Evolutionary conservation across 2,113 vertebrate species (phyloP), one percentile per base, ranked within the genome.

Genomic region (Dasyurus viverrinus): DNA sequence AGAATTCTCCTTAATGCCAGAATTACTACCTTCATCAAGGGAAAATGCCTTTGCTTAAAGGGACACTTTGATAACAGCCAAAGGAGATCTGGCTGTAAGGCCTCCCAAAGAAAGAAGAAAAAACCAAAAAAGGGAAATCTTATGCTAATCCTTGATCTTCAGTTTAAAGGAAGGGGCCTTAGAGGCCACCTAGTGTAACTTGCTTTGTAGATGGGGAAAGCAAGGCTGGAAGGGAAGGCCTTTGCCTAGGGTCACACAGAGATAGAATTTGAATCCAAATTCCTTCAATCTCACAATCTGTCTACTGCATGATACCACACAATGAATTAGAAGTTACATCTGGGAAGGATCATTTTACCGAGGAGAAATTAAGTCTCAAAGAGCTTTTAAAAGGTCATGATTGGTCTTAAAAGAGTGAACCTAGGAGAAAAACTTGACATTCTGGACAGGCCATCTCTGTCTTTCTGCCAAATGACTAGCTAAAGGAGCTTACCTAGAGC

Each of bases 1-100:
- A 60, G 25, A 24, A 52, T 55, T 52, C 55, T 8, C 50, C 9
- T 27, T 95, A 36, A 30, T 53, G 92, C 60, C 12, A 26, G 52
- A 42, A 76, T 93, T 92, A 6, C 14, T n/a, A 68, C 3, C 52
- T 94, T 90, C 93, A 42, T 89, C 60, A 92, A 54, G 84, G 57
- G 7, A 57, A 53, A 89, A 48, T 91, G 47, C 2, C 57, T 89
- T 23, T 91, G 30, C 50, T 91, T 90, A 68, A 89, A 92, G 93
- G 24, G 90, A 90, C 90, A 52, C 46, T 53, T 8, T 76, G 57
- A 26, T 14, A 89, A 6, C 23, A 8, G 42, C 57, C 84, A 47
- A 42, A 90, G 89, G 68, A 89, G 27, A 60, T 47, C 36, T 11
- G 2, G 57, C 0, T 25, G 46, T 0, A n/a, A 47, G 24, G 2